Evolutionary conservation across 2,888 invertebrate species (phyloP).

Genomic region (Rhynchonema sp.): DNA sequence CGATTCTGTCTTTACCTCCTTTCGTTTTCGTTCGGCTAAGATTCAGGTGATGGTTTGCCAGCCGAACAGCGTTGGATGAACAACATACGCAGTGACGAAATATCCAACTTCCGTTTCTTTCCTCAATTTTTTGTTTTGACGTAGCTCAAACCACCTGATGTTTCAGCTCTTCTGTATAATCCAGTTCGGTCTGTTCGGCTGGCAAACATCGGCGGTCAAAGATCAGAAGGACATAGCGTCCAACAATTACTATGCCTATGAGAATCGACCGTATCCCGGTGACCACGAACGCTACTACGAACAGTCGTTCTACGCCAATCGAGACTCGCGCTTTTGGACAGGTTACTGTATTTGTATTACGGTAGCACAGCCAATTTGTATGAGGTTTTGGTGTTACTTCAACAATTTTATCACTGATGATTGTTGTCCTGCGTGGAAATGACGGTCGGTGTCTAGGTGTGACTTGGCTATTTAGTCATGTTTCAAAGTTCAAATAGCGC

Average conservation of each 20-base stretch:
- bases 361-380: too few relatives aligned
- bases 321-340: not conserved
- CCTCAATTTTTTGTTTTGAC: not conserved
- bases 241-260: slow-evolving; percentile 7
- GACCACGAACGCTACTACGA: slow-evolving; percentile 16
- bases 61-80: too few relatives aligned
- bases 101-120: not conserved
- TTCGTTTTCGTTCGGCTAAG: too few relatives aligned
- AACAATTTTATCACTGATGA: too few relatives aligned
- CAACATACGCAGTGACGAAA: not conserved
- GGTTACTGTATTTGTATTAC: too few relatives aligned
- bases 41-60: too few relatives aligned
- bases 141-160: not conserved
- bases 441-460: too few relatives aligned
- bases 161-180: slow-evolving; percentile 21
- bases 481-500: too few relatives aligned
- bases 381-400: too few relatives aligned
- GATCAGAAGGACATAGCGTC: not conserved
- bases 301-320: not conserved
- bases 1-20: too few relatives aligned
- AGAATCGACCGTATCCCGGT: slow-evolving; percentile 17
- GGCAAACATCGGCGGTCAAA: slow-evolving; percentile 26
- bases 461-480: too few relatives aligned
- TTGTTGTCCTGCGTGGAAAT: too few relatives aligned
- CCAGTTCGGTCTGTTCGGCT: slow-evolving; percentile 25